Percentiles rank a stretch among this genome's conserved stretches.
These are phyloP conservation scores for Reticulitermes speratus DNA, from an alignment of 1,140 invertebrate genomes.

Conservation along the genomic window DNA sequence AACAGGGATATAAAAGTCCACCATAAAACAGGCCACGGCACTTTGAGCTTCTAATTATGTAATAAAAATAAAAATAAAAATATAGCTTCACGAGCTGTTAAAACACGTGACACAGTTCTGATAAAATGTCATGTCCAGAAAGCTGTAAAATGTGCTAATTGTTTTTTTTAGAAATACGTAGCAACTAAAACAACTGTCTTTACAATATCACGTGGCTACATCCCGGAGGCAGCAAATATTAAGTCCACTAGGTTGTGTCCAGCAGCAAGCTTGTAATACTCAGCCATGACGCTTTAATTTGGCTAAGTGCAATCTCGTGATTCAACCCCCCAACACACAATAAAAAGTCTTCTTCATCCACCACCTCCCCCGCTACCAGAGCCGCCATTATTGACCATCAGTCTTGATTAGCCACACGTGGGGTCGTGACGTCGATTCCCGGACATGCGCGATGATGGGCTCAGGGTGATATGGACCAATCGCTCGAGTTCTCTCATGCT, in stretches of 20 bases:
- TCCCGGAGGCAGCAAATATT: neutral
- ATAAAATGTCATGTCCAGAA: neutral
- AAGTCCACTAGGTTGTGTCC: neutral
- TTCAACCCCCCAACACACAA: slow-evolving; percentile 26
- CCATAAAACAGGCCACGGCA: too few species aligned
- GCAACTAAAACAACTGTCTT: neutral
- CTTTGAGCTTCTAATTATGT: too few species aligned
- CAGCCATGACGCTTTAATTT: slow-evolving; percentile 26
- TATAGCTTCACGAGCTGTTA: neutral
- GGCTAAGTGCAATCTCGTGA: slow-evolving; percentile 26
- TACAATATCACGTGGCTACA: neutral
- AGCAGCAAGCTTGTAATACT: neutral
- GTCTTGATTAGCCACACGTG: slow-evolving; percentile 32
- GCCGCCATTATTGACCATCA: slow-evolving; percentile 34
- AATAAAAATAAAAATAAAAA: too few species aligned
- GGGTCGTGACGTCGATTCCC: slow-evolving; percentile 9
- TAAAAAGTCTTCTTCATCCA: slow-evolving; percentile 21
- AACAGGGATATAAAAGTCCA: too few species aligned
- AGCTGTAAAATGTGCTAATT: neutral
- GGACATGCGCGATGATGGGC: slow-evolving; percentile 5
- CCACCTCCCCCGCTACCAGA: neutral
- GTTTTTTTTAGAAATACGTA: neutral
- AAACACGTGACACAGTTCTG: neutral
- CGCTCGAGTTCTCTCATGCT: slow-evolving; percentile 12
- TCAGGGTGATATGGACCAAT: neutral